Evolutionary conservation across 2,113 vertebrate genomes (phyloP), one percentile per base, ranked within the genome.

Genomic region (Pristiophorus japonicus): DNA sequence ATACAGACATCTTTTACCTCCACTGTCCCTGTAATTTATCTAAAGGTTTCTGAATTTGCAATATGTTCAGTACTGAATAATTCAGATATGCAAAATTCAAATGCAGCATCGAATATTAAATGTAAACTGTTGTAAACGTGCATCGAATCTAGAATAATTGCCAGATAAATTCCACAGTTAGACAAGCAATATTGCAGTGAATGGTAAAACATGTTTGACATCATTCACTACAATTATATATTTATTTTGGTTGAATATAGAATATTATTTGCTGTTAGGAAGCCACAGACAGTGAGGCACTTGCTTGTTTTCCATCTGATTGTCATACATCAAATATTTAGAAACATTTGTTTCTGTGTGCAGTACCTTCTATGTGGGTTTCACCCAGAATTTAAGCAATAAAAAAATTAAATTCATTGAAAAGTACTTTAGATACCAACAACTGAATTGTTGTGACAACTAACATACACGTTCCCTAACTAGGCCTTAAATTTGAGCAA

Each of bases 1-100:
- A 34, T 47, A 16, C 24, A 34, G 93, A 94, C 45, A 73, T 47
- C 4, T 12, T 94, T 94, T 70, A 67, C 66, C 12, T 27, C 24
- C 27, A 47, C 38, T 45, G 10, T 94, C 65, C 3, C 16, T 63
- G 18, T 63, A 38, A 91, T 63, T 8, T 12, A 67, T 51, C 63
- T 4, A 90, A 88, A 88, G 85, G 51, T 88, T 88, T 88, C 85
- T 94, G 92, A 94, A 94, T 47, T 94, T 47, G 42, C 65, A 67
- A 94, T 27, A 67, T 47, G 18, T 45, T 94, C 65, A 45, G 38
- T 47, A 16, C 42, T 27, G 65, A 94, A 70, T 94, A 70, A 94
- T 73, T 94, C 93, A 94, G 66, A 94, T 70, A 55, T 94, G 92
- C 42, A 70, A 70, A 94, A 47, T 51, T 47, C 66, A 70, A 73